A percentile compares a stretch with the other conserved stretches of the same genome.
These are phyloP conservation scores for Xenopus borealis DNA, from an alignment of 2,113 vertebrate species.

Conservation along the genomic window DNA sequence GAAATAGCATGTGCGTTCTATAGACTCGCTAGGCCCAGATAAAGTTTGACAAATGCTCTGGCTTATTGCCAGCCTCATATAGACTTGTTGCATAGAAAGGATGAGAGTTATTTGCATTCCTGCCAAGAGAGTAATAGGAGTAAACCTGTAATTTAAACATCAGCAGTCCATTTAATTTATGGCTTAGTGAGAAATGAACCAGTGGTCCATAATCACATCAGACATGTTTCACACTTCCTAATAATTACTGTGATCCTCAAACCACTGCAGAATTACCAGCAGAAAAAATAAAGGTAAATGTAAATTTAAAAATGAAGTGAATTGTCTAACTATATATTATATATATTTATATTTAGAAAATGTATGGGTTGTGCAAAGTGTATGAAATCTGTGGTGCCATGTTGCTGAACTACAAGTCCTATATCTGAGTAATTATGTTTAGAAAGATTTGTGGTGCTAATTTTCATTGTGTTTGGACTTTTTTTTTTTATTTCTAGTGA, in stretches of 20 bases:
- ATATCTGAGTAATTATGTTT: too few relatives aligned
- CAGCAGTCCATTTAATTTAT: constrained; percentile 6
- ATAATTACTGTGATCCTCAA: constrained; percentile 10
- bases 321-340: constrained; percentile 3
- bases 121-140: constrained; percentile 8
- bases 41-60: not conserved
- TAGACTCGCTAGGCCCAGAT: not conserved
- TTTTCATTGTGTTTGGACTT: too few relatives aligned
- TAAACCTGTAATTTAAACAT: constrained; percentile 10
- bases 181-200: constrained; percentile 6
- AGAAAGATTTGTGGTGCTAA: too few relatives aligned
- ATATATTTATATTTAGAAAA: too few relatives aligned
- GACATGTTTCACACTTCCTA: constrained; percentile 16
- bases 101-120: not conserved
- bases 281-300: constrained; percentile 15
- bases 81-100: constrained; percentile 7
- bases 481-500: too few relatives aligned
- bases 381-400: too few relatives aligned
- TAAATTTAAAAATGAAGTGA: constrained; percentile 13
- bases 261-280: not conserved
- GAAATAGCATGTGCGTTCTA: too few relatives aligned
- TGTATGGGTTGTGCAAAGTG: too few relatives aligned
- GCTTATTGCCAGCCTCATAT: not conserved
- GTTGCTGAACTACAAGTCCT: too few relatives aligned
- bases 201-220: constrained; percentile 7